Conservation (phyloP, 2,797 vertebrate genomes). For the Cirrhinus mrigala region DNA sequence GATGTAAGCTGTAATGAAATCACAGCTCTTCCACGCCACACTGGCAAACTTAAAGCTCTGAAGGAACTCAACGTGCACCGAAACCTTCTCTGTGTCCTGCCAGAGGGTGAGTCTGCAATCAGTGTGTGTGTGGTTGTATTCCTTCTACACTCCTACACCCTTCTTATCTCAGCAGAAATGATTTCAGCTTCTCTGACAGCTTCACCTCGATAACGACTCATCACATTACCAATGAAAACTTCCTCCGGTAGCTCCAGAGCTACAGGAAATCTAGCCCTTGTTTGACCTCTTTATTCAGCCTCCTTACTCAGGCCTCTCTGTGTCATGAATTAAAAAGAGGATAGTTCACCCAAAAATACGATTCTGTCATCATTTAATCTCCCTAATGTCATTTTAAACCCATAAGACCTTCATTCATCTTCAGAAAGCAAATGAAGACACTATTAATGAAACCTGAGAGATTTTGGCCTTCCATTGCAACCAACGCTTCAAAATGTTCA, state of each 20-base stretch:
- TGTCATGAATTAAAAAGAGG: not conserved
- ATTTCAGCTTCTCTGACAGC: slow-evolving; percentile 2
- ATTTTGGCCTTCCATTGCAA: not conserved
- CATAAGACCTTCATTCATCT: not conserved
- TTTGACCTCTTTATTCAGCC: slow-evolving; percentile 16
- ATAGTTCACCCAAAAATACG: not conserved
- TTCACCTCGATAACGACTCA: slow-evolving; percentile 6
- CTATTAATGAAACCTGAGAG: not conserved
- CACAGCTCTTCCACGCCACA: slow-evolving; percentile 88
- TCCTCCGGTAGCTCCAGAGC: not conserved
- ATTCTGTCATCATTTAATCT: not conserved
- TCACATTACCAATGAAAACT: slow-evolving; percentile 4
- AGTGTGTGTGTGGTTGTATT: not conserved
- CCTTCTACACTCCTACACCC: not conserved
- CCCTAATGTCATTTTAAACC: not conserved
- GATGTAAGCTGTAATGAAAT: slow-evolving; percentile 98
- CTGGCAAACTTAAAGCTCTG: slow-evolving; percentile 87
- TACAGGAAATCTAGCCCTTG: slow-evolving; percentile 19
- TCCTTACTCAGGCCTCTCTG: not conserved
- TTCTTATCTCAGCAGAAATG: slow-evolving; percentile 2
- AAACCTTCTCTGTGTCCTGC: slow-evolving; percentile 92
- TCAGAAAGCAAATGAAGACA: not conserved
- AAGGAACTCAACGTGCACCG: slow-evolving; percentile 90
- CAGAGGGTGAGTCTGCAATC: slow-evolving; percentile 83
- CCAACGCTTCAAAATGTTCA: not conserved